Percentiles rank a stretch among this genome's conserved stretches.
Conservation (phyloP, 2,113 vertebrate genomes). For the Phalacrocorax brasilianus region DNA sequence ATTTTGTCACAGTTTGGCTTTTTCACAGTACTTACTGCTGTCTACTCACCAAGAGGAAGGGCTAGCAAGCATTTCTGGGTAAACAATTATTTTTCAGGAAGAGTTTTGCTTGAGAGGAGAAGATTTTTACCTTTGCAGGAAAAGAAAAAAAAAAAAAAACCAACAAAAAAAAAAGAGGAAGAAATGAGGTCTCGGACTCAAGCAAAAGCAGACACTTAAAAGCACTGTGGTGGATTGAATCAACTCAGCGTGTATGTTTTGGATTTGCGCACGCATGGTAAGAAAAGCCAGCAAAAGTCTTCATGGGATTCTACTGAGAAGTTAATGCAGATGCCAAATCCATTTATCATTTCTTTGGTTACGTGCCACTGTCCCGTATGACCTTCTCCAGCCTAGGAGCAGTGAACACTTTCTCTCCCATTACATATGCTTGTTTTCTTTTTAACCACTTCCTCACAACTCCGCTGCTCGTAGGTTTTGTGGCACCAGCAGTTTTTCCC, state of each 20-base stretch:
- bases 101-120: neutral
- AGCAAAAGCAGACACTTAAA: neutral
- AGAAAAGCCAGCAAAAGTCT: slow-evolving; percentile 37
- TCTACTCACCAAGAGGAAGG: neutral
- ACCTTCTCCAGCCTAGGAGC: neutral
- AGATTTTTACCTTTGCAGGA: neutral
- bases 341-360: slow-evolving; percentile 52
- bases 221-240: neutral
- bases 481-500: neutral
- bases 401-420: neutral
- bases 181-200: neutral
- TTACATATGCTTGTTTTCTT: neutral
- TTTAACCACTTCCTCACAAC: neutral
- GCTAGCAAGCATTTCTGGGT: neutral
- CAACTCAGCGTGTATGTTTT: neutral
- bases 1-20: neutral
- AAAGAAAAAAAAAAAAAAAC: neutral
- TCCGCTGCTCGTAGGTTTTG: neutral
- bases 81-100: neutral
- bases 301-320: slow-evolving; percentile 23
- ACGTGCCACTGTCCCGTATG: neutral
- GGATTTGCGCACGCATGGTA: neutral
- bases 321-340: slow-evolving; percentile 15
- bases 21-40: neutral
- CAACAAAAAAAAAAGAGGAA: neutral